phyloP scores from a whole-genome alignment of 2,888 invertebrate genomes.

The Drosophila fungiperda region DNA sequence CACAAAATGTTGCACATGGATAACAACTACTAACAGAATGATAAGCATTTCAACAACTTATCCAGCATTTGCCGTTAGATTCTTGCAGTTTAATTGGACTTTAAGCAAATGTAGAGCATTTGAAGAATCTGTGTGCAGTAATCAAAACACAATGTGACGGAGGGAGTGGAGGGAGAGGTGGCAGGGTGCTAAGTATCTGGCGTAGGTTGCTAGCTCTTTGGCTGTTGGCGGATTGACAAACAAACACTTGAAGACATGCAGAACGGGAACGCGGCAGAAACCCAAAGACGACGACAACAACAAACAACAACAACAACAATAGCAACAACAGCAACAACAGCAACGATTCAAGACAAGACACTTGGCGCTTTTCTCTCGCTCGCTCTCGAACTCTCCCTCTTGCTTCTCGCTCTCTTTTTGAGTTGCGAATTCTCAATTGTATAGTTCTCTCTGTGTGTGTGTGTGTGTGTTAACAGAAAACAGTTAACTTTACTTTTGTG shows the following conservation, averaged over 20 bases:
- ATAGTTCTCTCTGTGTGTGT: conserved; percentile 6
- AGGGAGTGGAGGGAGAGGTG: not conserved
- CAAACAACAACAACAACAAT: conserved; percentile 13
- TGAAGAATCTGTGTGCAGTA: conserved; percentile 41
- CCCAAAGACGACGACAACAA: conserved; percentile 24
- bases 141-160: conserved; percentile 46
- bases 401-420: conserved; percentile 32
- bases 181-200: conserved; percentile 18
- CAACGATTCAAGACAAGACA: conserved; percentile 39
- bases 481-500: conserved; percentile 71
- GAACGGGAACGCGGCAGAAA: conserved; percentile 57
- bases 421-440: conserved; percentile 65
- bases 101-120: conserved; percentile 72
- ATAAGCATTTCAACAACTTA: conserved; percentile 41
- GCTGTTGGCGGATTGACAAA: conserved; percentile 63
- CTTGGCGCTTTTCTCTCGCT: conserved; percentile 41
- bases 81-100: conserved; percentile 66
- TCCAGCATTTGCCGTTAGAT: conserved; percentile 52
- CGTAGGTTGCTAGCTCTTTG: conserved; percentile 53
- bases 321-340: conserved; percentile 26
- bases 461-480: conserved; percentile 58
- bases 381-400: conserved; percentile 12
- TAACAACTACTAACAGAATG: conserved; percentile 17
- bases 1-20: conserved; percentile 13
- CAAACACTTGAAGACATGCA: conserved; percentile 58